Conservation (phyloP, 2,113 vertebrate species). For the Alosa alosa region DNA sequence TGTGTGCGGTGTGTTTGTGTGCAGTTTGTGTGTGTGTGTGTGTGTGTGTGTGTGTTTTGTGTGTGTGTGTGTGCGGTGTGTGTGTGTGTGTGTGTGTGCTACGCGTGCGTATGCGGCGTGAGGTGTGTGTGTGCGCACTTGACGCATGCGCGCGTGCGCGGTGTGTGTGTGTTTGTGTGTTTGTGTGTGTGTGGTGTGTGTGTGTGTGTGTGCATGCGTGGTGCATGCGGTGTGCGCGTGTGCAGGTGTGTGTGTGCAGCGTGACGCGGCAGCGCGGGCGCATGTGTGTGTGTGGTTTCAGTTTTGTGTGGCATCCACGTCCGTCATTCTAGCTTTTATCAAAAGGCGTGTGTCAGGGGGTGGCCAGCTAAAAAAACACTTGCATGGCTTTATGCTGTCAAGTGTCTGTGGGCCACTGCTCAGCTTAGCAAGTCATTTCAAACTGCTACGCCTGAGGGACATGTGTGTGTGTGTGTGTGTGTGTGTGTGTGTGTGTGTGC, state of each 20-base stretch:
- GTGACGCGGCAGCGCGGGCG: too few species aligned
- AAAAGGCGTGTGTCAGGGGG: background rate
- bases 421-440: slow-evolving; percentile 15
- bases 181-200: background rate
- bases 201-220: too few species aligned
- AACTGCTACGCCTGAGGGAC: background rate
- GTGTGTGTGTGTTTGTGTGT: background rate
- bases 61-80: background rate
- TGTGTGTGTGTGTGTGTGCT: background rate
- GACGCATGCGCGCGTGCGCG: too few species aligned
- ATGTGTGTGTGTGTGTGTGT: background rate
- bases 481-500: background rate
- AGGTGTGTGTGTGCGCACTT: background rate
- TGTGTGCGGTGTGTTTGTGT: background rate
- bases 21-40: background rate
- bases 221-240: background rate
- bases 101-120: too few species aligned
- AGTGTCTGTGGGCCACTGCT: slow-evolving; percentile 25
- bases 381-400: background rate
- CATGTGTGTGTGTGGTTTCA: background rate
- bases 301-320: background rate
- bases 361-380: slow-evolving; percentile 8
- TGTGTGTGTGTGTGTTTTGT: background rate
- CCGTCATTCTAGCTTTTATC: background rate
- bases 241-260: background rate